phyloP scores from a whole-genome alignment of 1,140 invertebrate genomes.

The Meteorus sp. region DNA sequence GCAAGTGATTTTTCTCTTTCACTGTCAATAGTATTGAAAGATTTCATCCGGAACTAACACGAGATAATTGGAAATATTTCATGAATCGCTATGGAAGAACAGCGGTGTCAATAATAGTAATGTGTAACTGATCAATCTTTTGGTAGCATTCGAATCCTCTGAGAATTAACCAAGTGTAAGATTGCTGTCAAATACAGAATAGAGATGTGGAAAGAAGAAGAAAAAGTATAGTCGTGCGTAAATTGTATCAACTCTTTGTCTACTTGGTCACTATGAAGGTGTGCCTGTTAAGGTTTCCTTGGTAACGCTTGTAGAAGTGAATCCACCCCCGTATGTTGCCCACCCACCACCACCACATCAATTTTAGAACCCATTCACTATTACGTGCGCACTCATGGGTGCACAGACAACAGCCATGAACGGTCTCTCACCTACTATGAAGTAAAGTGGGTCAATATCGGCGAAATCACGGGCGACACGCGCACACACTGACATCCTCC shows the following conservation, averaged over 20 bases:
- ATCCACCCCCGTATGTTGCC: conserved; percentile 37
- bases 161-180: too few species aligned
- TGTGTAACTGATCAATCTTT: too few species aligned
- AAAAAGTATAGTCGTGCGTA: too few species aligned
- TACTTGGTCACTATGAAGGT: conserved; percentile 43
- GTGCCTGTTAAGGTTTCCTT: conserved; percentile 56
- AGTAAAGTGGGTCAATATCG: conserved; percentile 52
- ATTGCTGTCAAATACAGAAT: too few species aligned
- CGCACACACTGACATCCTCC: not conserved
- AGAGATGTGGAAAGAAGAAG: not conserved
- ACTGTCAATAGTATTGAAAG: too few species aligned
- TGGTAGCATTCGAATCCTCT: too few species aligned
- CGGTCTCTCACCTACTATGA: conserved; percentile 3
- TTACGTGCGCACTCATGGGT: conserved; percentile 22
- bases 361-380: conserved; percentile 25
- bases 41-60: too few species aligned
- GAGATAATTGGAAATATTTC: too few species aligned
- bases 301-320: conserved; percentile 49
- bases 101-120: too few species aligned
- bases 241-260: conserved; percentile 9
- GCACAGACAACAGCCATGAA: conserved; percentile 14
- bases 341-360: conserved; percentile 27
- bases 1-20: not conserved
- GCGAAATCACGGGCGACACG: conserved; percentile 39
- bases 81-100: too few species aligned